phyloP scores from a whole-genome alignment of 2,797 vertebrate genomes.

The Periparus ater region DNA sequence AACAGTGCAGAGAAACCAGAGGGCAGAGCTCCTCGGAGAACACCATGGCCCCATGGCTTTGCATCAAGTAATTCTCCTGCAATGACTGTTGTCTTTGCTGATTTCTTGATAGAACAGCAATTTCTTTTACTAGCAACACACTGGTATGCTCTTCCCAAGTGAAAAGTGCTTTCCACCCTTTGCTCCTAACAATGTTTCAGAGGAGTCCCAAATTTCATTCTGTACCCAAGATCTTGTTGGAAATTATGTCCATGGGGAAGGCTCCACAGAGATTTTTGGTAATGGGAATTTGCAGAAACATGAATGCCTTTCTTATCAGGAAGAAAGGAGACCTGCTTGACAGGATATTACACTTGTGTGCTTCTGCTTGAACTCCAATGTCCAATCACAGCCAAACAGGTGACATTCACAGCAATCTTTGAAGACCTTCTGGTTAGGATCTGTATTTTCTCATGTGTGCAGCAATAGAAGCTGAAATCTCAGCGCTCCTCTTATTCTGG shows the following conservation, averaged over 20 bases:
- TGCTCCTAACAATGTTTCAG: not conserved
- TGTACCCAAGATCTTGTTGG: not conserved
- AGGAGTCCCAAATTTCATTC: not conserved
- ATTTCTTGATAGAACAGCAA: not conserved
- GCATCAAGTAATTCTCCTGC: not conserved
- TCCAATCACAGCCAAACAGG: not conserved
- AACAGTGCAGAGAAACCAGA: not conserved
- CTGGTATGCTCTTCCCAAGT: not conserved
- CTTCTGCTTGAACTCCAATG: not conserved
- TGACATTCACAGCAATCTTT: not conserved
- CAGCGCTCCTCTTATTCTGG: constrained; percentile 88
- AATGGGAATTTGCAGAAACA: not conserved
- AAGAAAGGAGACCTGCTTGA: not conserved
- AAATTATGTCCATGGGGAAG: not conserved
- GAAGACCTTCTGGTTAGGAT: not conserved
- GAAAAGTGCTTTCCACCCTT: not conserved
- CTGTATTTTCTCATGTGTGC: constrained; percentile 86
- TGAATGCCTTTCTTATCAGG: not conserved
- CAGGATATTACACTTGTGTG: not conserved
- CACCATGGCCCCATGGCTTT: not conserved
- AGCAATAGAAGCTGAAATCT: constrained; percentile 85
- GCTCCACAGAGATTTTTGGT: not conserved
- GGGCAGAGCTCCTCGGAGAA: not conserved
- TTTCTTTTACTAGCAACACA: not conserved
- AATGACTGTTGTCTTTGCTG: accelerated